A percentile compares a stretch with the other conserved stretches of the same genome.
Evolutionary conservation across 2,113 vertebrate genomes (phyloP).

Genomic region (Gila orcuttii): DNA sequence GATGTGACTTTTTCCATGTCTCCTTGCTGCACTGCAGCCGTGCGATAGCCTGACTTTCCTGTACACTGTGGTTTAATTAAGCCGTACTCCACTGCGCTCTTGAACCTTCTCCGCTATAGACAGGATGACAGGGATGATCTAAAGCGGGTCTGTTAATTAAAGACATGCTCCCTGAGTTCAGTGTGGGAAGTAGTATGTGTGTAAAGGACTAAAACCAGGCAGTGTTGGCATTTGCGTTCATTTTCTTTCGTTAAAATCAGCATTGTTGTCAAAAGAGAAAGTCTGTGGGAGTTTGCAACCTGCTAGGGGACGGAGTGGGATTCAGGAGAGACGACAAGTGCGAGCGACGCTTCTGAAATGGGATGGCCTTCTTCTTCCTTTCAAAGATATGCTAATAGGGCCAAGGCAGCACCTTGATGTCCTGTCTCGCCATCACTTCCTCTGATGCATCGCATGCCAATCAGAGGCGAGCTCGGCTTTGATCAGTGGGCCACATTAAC

Average conservation of each 20-base stretch:
- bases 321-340: constrained; percentile 47
- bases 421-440: constrained; percentile 56
- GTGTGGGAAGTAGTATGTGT: not conserved
- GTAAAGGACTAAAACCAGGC: constrained; percentile 15
- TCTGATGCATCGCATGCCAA: constrained; percentile 63
- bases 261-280: constrained; percentile 45
- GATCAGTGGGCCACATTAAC: constrained; percentile 72
- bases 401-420: constrained; percentile 62
- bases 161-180: constrained; percentile 37
- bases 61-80: constrained; percentile 52
- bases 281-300: constrained; percentile 30
- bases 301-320: constrained; percentile 23
- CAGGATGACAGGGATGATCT: constrained; percentile 42
- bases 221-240: constrained; percentile 1
- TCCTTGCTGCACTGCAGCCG: not conserved
- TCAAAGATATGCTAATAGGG: constrained; percentile 69
- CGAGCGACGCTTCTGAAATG: constrained; percentile 43
- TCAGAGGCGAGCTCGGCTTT: constrained; percentile 66
- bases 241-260: constrained; percentile 38
- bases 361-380: constrained; percentile 48
- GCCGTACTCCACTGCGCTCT: constrained; percentile 34
- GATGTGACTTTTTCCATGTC: constrained; percentile 28
- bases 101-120: constrained; percentile 38
- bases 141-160: constrained; percentile 52
- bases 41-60: not conserved